phyloP scores from a whole-genome alignment of 2,797 vertebrate species.

The Oryzias sinensis region DNA sequence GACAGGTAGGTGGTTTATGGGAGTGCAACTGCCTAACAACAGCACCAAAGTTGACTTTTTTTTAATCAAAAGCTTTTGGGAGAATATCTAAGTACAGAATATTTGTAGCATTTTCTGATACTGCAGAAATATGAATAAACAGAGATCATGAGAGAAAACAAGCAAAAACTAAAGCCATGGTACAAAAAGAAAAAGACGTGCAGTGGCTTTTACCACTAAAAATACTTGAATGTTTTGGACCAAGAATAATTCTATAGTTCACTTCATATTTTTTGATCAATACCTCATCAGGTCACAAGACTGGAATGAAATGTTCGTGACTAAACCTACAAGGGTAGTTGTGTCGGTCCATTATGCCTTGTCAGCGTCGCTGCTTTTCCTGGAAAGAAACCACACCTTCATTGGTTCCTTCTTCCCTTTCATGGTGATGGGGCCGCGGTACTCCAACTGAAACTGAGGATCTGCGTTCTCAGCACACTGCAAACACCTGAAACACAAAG shows the following conservation, averaged over 20 bases:
- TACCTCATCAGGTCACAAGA: slow-evolving; percentile 9
- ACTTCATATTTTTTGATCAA: slow-evolving; percentile 5
- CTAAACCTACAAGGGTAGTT: background rate
- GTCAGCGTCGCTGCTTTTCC: slow-evolving; percentile 81
- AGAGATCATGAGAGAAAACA: no score
- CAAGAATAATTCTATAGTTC: background rate
- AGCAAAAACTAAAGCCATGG: no score
- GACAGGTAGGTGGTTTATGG: no score
- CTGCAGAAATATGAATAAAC: no score
- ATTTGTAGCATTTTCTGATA: no score
- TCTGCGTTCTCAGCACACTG: slow-evolving; percentile 94
- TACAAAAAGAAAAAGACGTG: no score
- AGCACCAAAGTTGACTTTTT: no score
- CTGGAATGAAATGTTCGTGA: slow-evolving; percentile 1
- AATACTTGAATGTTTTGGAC: slow-evolving; percentile 35
- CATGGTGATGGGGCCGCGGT: slow-evolving; percentile 94
- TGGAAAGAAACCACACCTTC: slow-evolving; percentile 98
- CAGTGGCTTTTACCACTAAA: slow-evolving; percentile 26
- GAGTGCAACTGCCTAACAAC: no score
- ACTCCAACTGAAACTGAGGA: slow-evolving; percentile 90
- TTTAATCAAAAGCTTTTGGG: no score
- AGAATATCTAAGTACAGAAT: no score
- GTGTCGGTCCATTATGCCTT: slow-evolving; percentile 17
- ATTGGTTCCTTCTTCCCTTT: slow-evolving; percentile 99
- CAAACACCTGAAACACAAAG: slow-evolving; percentile 84